Evolutionary conservation across 2,888 invertebrate species (phyloP), one percentile per base, ranked within the genome.

Genomic region (Mimachlamys varia): DNA sequence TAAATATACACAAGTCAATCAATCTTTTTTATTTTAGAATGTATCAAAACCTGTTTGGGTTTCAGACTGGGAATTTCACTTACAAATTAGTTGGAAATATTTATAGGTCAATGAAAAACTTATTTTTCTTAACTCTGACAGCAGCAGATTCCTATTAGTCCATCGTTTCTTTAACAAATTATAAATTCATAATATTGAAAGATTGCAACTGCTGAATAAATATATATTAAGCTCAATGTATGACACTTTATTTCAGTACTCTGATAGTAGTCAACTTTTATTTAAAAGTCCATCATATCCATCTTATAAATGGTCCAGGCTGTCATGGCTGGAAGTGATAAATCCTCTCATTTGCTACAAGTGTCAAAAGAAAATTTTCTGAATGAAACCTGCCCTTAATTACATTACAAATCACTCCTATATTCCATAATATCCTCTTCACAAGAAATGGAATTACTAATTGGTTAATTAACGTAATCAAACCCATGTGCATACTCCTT

Each of bases 301-400:
- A 0, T 76, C 27, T 76, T 2, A 12, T 76, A 76, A 33, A 33
- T 76, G 76, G 33, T 22, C 27, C 1, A 62, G 76, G 12, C 76
- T 33, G 7, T 10, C 33, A 27, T 1, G 7, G 33, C 7, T 58
- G 33, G 76, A 76, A 33, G 2, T 27, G 3, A 76, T 76, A 76
- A 76, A 76, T 76, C 76, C 33, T 27, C 22, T 76, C 76, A 27
- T 33, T 33, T 4, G 13, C 33, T 76, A 0, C 27, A 62, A 76
- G 76, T 76, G 76, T 76, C 76, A 76, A 76, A 76, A 76, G 62
- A 62, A 76, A 76, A 76, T 13, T 76, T 33, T 76, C 76, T 76
- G 76, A 76, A 76, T 76, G 76, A 76, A 76, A 76, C 33, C 76
- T 76, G 76, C 76, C 33, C 76, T 27, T 76, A 33, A 76, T 76